A percentile compares a stretch with the other conserved stretches of the same genome.
Evolutionary conservation across 2,113 vertebrate genomes (phyloP).

Genomic region (Garra rufa): DNA sequence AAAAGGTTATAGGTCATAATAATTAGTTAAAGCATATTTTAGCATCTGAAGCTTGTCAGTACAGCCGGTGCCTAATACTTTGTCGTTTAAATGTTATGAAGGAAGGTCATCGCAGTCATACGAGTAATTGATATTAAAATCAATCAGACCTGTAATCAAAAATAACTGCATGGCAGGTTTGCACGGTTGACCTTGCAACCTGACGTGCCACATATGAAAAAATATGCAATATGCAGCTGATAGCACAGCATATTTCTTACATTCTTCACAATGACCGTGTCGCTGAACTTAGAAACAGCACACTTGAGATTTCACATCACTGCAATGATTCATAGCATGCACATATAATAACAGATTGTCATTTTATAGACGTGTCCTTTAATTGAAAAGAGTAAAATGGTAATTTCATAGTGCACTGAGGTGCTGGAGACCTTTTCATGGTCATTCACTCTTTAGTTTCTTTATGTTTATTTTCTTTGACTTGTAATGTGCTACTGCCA

Average conservation of each 20-base stretch:
- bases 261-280: not conserved
- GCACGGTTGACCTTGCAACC: constrained; percentile 63
- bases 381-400: not conserved
- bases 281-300: not conserved
- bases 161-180: constrained; percentile 22
- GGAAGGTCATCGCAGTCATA: constrained; percentile 10
- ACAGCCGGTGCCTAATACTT: not conserved
- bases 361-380: not conserved
- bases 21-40: not conserved
- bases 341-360: not conserved
- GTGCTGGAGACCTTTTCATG: not conserved
- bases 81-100: not conserved
- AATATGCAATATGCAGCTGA: not conserved
- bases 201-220: constrained; percentile 47
- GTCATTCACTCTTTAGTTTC: constrained; percentile 24
- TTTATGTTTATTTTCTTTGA: not conserved
- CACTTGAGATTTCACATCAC: not conserved
- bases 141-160: constrained; percentile 27
- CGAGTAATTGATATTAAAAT: constrained; percentile 60
- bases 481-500: constrained; percentile 47
- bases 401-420: not conserved
- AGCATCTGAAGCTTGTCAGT: not conserved
- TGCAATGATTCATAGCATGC: not conserved
- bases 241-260: not conserved
- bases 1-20: not conserved